phyloP scores from a whole-genome alignment of 2,797 vertebrate genomes.

The Yasuhikotakia modesta region DNA sequence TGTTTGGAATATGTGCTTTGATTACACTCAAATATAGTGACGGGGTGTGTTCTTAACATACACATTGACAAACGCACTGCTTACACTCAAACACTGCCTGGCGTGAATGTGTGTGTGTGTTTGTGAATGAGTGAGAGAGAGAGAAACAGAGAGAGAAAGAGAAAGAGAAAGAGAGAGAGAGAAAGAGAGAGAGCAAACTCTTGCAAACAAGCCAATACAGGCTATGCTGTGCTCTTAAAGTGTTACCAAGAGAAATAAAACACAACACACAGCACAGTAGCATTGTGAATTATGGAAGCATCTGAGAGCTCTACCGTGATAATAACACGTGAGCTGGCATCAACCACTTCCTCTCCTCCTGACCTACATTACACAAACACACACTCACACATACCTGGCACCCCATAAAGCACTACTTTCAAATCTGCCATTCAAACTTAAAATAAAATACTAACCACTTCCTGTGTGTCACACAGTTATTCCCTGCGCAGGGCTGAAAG shows the following conservation, averaged over 20 bases:
- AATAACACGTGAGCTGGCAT: slow-evolving; percentile 9
- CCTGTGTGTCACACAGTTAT: background rate
- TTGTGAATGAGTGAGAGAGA: background rate
- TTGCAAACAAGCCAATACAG: slow-evolving; percentile 32
- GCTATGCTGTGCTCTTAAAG: slow-evolving; percentile 25
- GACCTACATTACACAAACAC: slow-evolving; percentile 34
- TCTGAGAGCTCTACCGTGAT: background rate
- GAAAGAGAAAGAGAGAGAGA: no score
- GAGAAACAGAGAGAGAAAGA: no score
- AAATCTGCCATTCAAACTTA: slow-evolving; percentile 26
- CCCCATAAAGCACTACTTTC: background rate
- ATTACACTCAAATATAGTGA: slow-evolving; percentile 6
- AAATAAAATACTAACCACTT: slow-evolving; percentile 35
- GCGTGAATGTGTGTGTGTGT: background rate
- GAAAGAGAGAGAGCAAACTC: background rate
- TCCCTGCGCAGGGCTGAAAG: background rate
- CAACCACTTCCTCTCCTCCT: slow-evolving; percentile 14
- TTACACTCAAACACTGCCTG: background rate
- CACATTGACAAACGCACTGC: slow-evolving; percentile 5
- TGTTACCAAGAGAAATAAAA: slow-evolving; percentile 29
- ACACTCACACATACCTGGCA: background rate
- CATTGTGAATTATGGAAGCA: slow-evolving; percentile 15
- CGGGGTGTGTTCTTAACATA: slow-evolving; percentile 2
- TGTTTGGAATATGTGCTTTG: slow-evolving; percentile 29
- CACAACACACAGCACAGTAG: slow-evolving; percentile 9